These are phyloP conservation scores for Pandemis cinnamomeana DNA, from an alignment of 2,888 invertebrate species.

Conservation along the genomic window DNA sequence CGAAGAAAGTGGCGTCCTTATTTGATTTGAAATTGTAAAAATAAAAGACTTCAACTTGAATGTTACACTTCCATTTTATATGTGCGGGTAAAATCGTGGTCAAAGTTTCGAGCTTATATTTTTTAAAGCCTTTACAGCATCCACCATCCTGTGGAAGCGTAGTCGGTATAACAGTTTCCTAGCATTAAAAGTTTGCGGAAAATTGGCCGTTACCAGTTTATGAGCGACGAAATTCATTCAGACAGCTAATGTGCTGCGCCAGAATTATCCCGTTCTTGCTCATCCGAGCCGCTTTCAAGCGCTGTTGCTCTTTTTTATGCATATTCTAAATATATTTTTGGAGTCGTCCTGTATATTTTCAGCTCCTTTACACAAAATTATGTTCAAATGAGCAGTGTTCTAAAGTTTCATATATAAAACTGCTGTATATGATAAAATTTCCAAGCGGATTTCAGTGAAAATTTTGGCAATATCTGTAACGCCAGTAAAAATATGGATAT, in stretches of 20 bases:
- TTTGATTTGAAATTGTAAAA: no score
- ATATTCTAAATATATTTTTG: neutral
- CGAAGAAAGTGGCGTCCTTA: no score
- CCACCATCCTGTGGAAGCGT: neutral
- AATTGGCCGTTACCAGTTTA: slow-evolving; percentile 19
- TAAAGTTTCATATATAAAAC: neutral
- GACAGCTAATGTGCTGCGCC: slow-evolving; percentile 7
- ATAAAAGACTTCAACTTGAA: no score
- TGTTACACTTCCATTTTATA: no score
- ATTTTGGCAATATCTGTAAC: neutral
- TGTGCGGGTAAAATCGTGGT: neutral
- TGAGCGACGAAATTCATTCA: slow-evolving; percentile 15
- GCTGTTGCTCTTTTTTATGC: neutral
- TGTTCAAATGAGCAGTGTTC: no score
- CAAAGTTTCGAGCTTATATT: neutral
- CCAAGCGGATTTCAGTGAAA: no score
- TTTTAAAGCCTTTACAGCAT: neutral
- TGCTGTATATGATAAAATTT: no score
- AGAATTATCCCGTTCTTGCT: neutral
- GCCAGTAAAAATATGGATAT: no score
- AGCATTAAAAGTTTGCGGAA: slow-evolving; percentile 18
- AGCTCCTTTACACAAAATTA: neutral
- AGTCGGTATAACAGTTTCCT: neutral
- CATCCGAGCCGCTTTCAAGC: neutral
- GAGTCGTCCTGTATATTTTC: neutral